Evolutionary conservation across 2,113 vertebrate species (phyloP).

Genomic region (Ailurus styani): DNA sequence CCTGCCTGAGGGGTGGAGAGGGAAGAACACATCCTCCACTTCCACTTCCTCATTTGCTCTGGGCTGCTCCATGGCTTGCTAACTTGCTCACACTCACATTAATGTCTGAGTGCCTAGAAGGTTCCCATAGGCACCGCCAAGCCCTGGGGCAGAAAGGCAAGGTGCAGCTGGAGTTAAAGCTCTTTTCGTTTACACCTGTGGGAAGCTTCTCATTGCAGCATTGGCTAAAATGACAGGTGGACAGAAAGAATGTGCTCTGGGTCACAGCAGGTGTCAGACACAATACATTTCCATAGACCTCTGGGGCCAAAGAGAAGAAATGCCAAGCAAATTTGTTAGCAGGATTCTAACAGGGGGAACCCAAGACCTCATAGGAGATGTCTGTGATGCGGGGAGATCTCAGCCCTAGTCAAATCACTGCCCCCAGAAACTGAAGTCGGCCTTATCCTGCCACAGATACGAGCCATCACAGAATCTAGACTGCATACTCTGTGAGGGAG

Average conservation of each 20-base stretch:
- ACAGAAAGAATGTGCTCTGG: neutral
- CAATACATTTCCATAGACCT: neutral
- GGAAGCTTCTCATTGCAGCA: too few species aligned
- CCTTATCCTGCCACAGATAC: neutral
- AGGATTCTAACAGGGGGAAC: neutral
- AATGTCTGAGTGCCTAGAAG: neutral
- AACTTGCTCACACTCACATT: neutral
- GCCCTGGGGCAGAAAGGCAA: neutral
- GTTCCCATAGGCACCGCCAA: neutral
- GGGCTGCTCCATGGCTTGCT: accelerated
- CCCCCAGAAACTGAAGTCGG: neutral
- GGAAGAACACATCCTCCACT: neutral
- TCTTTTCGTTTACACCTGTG: accelerated
- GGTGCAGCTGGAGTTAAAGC: neutral
- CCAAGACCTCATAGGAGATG: accelerated
- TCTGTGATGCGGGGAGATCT: neutral
- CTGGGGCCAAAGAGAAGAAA: neutral
- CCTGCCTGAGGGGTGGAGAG: neutral
- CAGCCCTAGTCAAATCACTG: accelerated
- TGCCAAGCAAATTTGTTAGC: neutral
- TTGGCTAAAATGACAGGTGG: neutral
- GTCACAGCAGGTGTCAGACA: too few species aligned
- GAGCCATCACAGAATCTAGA: neutral
- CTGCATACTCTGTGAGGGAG: accelerated
- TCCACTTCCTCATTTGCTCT: too few species aligned